phyloP scores from a whole-genome alignment of 2,888 invertebrate species.

The Ormyrus rosae region DNA sequence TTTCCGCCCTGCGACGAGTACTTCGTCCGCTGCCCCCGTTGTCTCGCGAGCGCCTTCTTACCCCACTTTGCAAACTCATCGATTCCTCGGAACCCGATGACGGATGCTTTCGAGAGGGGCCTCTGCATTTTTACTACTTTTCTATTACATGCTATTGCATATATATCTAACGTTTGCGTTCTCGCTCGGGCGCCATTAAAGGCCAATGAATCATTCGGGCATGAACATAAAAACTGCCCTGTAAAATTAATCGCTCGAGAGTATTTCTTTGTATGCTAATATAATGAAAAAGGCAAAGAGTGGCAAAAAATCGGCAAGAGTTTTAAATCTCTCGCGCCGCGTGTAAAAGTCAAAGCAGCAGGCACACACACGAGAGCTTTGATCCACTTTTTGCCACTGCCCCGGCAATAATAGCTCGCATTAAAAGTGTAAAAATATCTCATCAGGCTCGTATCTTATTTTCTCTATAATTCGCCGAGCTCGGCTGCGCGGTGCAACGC shows the following conservation, averaged over 20 bases:
- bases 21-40: no score
- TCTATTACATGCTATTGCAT: not conserved
- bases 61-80: no score
- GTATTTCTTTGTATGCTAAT: conserved; percentile 51
- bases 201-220: conserved; percentile 20
- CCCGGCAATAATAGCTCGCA: conserved; percentile 33
- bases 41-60: not conserved
- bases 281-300: conserved; percentile 31
- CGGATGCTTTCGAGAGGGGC: no score
- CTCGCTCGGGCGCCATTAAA: not conserved
- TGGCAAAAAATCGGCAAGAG: not conserved
- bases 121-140: no score
- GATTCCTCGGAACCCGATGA: no score
- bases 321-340: conserved; percentile 42
- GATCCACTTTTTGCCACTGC: conserved; percentile 44
- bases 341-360: conserved; percentile 36
- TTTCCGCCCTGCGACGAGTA: not conserved
- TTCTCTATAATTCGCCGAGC: conserved; percentile 42
- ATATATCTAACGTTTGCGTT: not conserved
- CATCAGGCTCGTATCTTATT: conserved; percentile 48
- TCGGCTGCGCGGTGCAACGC: conserved; percentile 1
- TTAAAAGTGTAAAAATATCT: conserved; percentile 47
- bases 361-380: conserved; percentile 13
- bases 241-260: conserved; percentile 7
- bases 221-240: not conserved